A percentile compares a stretch with the other conserved stretches of the same genome.
phyloP scores from a whole-genome alignment of 2,797 vertebrate genomes.

The Silurus aristotelis region DNA sequence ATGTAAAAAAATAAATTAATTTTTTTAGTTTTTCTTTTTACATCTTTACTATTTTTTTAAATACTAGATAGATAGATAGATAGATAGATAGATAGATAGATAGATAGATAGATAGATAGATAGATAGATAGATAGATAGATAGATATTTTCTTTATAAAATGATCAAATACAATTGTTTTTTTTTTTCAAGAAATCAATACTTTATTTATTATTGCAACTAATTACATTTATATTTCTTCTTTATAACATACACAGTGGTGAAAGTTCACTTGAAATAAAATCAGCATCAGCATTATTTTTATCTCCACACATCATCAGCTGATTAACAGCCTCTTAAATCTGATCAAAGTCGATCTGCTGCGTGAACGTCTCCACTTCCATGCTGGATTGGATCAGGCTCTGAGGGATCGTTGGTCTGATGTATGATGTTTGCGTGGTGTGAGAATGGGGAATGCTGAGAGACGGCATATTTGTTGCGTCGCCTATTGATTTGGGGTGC shows the following conservation, averaged over 20 bases:
- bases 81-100: too few species aligned
- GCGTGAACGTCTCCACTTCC: not conserved
- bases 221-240: not conserved
- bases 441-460: constrained; percentile 65
- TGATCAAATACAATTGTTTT: too few species aligned
- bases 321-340: not conserved
- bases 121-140: too few species aligned
- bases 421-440: not conserved
- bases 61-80: too few species aligned
- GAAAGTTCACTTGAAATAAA: not conserved
- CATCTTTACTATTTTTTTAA: too few species aligned
- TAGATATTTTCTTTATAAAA: too few species aligned
- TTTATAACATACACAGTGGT: not conserved
- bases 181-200: too few species aligned
- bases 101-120: too few species aligned
- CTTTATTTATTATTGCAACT: too few species aligned
- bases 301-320: too few species aligned
- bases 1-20: too few species aligned
- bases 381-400: not conserved
- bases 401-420: not conserved
- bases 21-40: too few species aligned
- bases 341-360: not conserved
- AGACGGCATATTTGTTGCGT: constrained; percentile 76
- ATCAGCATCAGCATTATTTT: not conserved
- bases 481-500: constrained; percentile 79